Base-by-base conservation (phyloP, 2,888 invertebrate genomes). In the Tethea ocularis region DNA sequence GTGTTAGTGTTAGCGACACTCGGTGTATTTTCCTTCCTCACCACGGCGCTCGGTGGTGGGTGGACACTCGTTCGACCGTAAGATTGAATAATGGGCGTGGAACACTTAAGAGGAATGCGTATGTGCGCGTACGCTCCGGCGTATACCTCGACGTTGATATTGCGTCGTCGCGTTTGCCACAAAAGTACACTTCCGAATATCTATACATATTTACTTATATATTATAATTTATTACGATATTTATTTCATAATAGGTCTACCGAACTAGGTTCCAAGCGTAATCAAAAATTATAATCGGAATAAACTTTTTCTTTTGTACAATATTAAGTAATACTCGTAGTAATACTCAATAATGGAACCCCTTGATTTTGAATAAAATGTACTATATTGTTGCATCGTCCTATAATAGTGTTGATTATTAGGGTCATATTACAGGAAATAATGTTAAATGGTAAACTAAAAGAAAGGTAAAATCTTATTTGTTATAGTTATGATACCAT, bases 1-100 rank as follows among this genome's bases (percentile, higher is more conserved):
- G 62, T 92, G 92, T 85, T 91, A 88, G 62, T 92, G 92, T 85
- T 91, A 88, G 81, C 71, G 17, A 57, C 46, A 56, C 61, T 38
- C 15, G 38, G 17, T 22, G 10, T 51, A 36, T 41, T 38, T 41
- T 7, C 17, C 15, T n/a, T 7, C 6, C 2, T 41, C 41, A 6
- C 10, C 15, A 13, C n/a, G 8, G 15, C 38, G 8, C 33, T 33
- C 33, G 11, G 33, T 8, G 11, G 33, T 7, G 33, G 1, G 36
- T n/a, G n/a, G n/a, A 15, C 36, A 1, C 38, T 38, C 38, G n/a
- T 38, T 20, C 41, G 41, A n/a, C 4, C 17, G 17, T 2, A 17
- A 5, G 2, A 6, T 46, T n/a, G 7, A 46, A n/a, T n/a, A 20
- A 46, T 46, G 41, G 17, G n/a, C 17, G 41, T n/a, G 17, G 1